phyloP scores from a whole-genome alignment of 2,888 invertebrate genomes.

The Malthinus flaveolus region DNA sequence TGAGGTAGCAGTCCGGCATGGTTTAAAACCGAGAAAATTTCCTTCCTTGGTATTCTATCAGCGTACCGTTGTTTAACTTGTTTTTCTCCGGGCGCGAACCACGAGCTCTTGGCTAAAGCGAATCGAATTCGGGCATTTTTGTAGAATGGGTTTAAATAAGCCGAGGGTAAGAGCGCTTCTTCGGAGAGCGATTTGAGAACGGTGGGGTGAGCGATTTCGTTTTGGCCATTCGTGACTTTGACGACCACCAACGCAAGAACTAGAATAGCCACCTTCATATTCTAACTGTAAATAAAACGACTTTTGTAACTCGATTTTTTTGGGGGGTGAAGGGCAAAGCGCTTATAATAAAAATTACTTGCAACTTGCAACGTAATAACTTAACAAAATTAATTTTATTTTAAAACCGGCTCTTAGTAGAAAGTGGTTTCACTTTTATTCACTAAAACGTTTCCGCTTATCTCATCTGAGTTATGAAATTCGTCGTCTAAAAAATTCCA shows the following conservation, averaged over 20 bases:
- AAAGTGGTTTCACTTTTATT: conserved; percentile 19
- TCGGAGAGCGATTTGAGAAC: conserved; percentile 61
- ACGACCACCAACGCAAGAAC: neutral
- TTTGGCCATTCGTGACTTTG: conserved; percentile 8
- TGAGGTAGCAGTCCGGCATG: conserved; percentile 64
- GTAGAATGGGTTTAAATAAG: conserved; percentile 62
- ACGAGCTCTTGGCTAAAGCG: conserved; percentile 60
- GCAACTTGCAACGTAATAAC: neutral
- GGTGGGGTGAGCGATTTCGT: conserved; percentile 56
- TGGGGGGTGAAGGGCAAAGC: neutral
- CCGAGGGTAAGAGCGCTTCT: conserved; percentile 61
- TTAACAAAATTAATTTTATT: conserved; percentile 6
- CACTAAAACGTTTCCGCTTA: conserved; percentile 10
- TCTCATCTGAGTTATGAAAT: neutral
- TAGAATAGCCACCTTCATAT: neutral
- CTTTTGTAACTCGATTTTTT: neutral
- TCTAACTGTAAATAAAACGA: neutral
- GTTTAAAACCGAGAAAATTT: conserved; percentile 66
- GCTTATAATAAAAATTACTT: neutral
- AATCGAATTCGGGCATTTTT: conserved; percentile 61
- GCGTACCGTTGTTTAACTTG: conserved; percentile 63
- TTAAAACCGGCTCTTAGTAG: conserved; percentile 9
- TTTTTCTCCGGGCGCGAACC: conserved; percentile 65
- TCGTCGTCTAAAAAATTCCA: neutral
- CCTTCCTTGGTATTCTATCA: conserved; percentile 62